Base-by-base conservation (phyloP, 1,140 invertebrate species). In the Ectropis grisescens region DNA sequence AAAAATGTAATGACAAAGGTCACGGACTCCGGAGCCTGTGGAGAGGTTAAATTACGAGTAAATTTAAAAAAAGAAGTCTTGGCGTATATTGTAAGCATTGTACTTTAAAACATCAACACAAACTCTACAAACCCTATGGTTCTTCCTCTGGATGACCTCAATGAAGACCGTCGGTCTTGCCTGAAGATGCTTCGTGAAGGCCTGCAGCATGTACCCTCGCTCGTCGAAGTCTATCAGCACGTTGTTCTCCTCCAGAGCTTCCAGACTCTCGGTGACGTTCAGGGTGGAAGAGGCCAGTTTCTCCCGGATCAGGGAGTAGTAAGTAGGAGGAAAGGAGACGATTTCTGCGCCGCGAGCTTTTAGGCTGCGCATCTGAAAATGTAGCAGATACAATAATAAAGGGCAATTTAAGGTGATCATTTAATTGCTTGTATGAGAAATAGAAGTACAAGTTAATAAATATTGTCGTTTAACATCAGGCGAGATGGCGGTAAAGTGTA, bases 141-240 rank as follows among this genome's bases (percentile, higher is more conserved):
- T 99, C 49, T 91, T 89, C 43, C 98, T 88, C 76, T 99, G 97
- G 60, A 99, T 98, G 10, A 99, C 91, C 84, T 99, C 98, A 23
- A 99, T 83, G 78, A 99, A 99, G 1, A 99, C 60, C 0, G 98
- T 99, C 1, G 98, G 98, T 36, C 97, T 85, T 53, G 98, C 96
- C 83, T 99, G 96, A 82, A 98, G 89, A 53, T 96, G 97, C 80
- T 97, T 98, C 0, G 96, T 98, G 76, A 99, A 99, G 29, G 99
- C 98, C 84, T 99, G 98, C 36, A 99, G 85, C 48, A 99, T 86
- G 79, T 99, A 99, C 1, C 98, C 98, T 67, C 97, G 87, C 53
- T 99, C 97, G 80, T 99, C 98, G 69, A 94, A 99, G 72, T 99
- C 98, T 35, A 99, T 92, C 26, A 99, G 81, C 55, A 99, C 98